Percentiles rank a stretch among this genome's conserved stretches.
phyloP scores from a whole-genome alignment of 2,888 invertebrate genomes.

The Stenotaenia linearis region DNA sequence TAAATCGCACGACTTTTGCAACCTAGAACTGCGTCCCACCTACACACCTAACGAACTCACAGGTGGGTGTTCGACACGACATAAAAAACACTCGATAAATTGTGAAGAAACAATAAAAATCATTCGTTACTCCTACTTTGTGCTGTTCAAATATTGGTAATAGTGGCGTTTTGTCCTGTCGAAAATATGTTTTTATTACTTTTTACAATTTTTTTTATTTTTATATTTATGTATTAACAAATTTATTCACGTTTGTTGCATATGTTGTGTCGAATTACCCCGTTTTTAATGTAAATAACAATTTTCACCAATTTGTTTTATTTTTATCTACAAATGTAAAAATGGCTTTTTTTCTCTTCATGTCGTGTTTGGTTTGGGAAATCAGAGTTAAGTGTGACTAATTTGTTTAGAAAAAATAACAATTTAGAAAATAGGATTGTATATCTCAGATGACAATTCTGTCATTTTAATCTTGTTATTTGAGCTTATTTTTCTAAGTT shows the following conservation, averaged over 20 bases:
- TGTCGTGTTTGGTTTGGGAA: too few species aligned
- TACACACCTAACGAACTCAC: background rate
- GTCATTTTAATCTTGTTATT: background rate
- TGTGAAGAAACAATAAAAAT: background rate
- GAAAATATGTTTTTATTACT: background rate
- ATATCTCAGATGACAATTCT: background rate
- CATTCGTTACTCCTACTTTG: background rate
- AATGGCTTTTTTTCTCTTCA: too few species aligned
- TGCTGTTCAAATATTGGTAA: background rate
- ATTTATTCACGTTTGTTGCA: background rate
- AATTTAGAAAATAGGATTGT: background rate
- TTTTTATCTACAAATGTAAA: too few species aligned
- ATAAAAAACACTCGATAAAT: background rate
- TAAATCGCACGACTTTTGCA: slow-evolving; percentile 68
- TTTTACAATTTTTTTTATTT: background rate
- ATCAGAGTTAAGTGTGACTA: too few species aligned
- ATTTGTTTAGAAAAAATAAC: background rate
- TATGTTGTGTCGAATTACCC: slow-evolving; percentile 1
- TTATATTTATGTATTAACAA: background rate
- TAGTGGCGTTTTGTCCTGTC: background rate
- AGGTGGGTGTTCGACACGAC: slow-evolving; percentile 29
- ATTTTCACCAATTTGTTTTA: too few species aligned
- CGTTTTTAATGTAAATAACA: background rate
- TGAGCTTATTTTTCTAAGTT: background rate
- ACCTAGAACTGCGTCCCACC: slow-evolving; percentile 62